Evolutionary conservation across 2,797 vertebrate species (phyloP), one percentile per base, ranked within the genome.

Genomic region (Coilia nasus): DNA sequence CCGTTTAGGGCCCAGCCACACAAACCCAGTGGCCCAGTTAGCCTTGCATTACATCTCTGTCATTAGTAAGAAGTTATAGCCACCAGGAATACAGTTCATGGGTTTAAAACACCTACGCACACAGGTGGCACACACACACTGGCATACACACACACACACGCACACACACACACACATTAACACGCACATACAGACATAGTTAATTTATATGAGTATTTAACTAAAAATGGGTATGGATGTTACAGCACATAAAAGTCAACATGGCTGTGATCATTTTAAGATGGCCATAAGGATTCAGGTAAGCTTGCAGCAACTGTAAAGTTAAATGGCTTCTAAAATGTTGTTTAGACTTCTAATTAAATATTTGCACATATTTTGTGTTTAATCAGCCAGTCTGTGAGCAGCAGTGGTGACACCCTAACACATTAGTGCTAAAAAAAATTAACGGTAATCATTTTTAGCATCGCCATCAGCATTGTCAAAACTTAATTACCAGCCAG

Each of bases 1-100:
- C 25, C 10, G 11, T 71, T n/a, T 41, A 44, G 71, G 47, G 85
- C 83, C 62, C 82, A 80, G 50, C n/a, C 85, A 81, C 35, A 35
- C 64, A 6, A 41, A 67, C 84, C 41, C 17, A 56, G 14, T 54
- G 50, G 6, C 50, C 50, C 50, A 54, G 21, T 59, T 21, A 21
- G 57, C 19, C 57, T 4, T 21, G 21, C 57, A 59, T 19, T 19
- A 6, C 57, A 59, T 21, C 17, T 59, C 57, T 59, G 19, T 21
- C 57, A 21, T 19, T 35, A 64, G 9, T 64, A 28, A 71, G 28
- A 35, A 14, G 15, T 71, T 31, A 31, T 15, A 17, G 28, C 64
- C 28, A 71, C 25, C 64, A 31, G 64, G 28, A 31, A 31, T 71
- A 71, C 15, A 71, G 12, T 71, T 35, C 25, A 71, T 71, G 64